Percentiles rank a stretch among this genome's conserved stretches.
phyloP scores from a whole-genome alignment of 2,888 invertebrate genomes.

The Hoplodrina blanda region DNA sequence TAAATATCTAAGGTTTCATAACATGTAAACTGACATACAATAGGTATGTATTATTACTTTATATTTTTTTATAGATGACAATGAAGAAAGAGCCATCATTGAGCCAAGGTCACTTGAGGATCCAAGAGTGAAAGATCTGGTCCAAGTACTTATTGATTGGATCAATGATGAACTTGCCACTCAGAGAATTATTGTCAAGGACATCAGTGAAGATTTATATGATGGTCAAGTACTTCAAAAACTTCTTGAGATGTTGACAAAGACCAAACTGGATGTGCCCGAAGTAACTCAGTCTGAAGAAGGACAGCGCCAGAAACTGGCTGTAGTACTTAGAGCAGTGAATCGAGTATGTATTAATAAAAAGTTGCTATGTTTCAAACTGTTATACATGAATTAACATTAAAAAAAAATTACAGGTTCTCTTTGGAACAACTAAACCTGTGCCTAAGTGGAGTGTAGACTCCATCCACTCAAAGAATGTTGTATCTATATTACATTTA shows the following conservation, averaged over 20 bases:
- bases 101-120: conserved; percentile 97
- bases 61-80: conserved; percentile 93
- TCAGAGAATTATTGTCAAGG: conserved; percentile 99
- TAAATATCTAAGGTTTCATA: not conserved
- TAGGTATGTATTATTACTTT: not conserved
- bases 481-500: conserved; percentile 98
- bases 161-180: conserved; percentile 99
- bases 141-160: conserved; percentile 98
- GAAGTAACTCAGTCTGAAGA: conserved; percentile 99
- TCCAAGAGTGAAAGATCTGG: conserved; percentile 95
- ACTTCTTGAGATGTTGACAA: conserved; percentile 95
- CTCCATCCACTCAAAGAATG: conserved; percentile 98
- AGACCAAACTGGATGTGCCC: conserved; percentile 97
- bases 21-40: not conserved
- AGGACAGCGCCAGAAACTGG: conserved; percentile 98
- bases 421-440: conserved; percentile 93
- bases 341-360: conserved; percentile 92
- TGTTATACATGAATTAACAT: not conserved
- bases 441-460: conserved; percentile 99
- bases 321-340: conserved; percentile 96
- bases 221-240: conserved; percentile 97
- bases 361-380: not conserved
- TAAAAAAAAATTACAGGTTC: conserved; percentile 85
- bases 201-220: conserved; percentile 98
- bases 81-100: conserved; percentile 99